These are phyloP conservation scores for Philypnodon macrostomus DNA, from an alignment of 2,797 vertebrate genomes.

Conservation along the genomic window DNA sequence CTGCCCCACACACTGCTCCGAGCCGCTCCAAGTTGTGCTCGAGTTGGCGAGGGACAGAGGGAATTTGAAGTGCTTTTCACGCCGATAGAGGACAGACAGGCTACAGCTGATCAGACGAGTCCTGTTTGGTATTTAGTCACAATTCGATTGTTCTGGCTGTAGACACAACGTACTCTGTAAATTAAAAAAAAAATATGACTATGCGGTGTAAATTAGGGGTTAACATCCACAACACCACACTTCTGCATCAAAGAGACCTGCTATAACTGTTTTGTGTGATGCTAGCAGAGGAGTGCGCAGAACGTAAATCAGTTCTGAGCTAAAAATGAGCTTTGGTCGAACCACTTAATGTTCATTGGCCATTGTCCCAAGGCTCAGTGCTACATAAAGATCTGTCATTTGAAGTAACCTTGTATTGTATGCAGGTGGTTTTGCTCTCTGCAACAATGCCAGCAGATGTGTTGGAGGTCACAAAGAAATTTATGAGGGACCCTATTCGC, in stretches of 20 bases:
- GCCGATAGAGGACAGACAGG: too few species aligned
- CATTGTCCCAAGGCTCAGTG: slow-evolving; percentile 83
- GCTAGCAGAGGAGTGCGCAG: slow-evolving; percentile 82
- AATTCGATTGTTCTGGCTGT: too few species aligned
- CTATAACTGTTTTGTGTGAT: slow-evolving; percentile 87
- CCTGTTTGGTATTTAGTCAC: too few species aligned
- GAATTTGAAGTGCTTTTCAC: too few species aligned
- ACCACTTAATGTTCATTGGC: slow-evolving; percentile 96
- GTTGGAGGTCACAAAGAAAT: slow-evolving; percentile 98
- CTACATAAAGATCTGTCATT: slow-evolving; percentile 64
- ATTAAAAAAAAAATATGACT: too few species aligned
- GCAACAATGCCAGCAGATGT: slow-evolving; percentile 98
- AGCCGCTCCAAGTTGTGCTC: too few species aligned
- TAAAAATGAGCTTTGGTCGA: slow-evolving; percentile 78
- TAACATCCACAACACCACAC: slow-evolving; percentile 13
- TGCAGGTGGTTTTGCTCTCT: slow-evolving; percentile 92
- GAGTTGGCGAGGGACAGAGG: too few species aligned
- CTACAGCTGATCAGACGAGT: too few species aligned
- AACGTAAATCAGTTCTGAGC: slow-evolving; percentile 79
- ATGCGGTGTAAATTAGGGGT: too few species aligned
- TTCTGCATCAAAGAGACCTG: slow-evolving; percentile 88
- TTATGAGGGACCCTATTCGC: slow-evolving; percentile 97
- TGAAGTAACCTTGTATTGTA: not conserved
- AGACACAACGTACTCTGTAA: too few species aligned
- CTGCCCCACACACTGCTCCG: too few species aligned